A percentile compares a stretch with the other conserved stretches of the same genome.
phyloP scores from a whole-genome alignment of 2,113 vertebrate species.

The Elephas maximus region DNA sequence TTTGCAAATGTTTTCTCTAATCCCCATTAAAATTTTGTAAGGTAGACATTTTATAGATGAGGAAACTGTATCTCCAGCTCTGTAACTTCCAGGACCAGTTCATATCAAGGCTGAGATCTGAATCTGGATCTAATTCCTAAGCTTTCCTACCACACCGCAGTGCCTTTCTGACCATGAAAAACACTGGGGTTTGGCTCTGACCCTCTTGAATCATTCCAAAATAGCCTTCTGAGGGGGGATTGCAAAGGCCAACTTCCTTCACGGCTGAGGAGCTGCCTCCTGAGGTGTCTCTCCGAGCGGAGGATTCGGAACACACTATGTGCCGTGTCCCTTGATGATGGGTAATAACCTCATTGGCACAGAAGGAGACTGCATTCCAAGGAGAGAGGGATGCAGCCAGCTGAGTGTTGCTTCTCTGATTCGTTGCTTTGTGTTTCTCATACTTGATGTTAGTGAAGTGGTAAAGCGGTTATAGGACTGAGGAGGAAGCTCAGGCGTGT shows the following conservation, averaged over 20 bases:
- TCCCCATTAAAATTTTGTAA: neutral
- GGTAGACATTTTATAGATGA: neutral
- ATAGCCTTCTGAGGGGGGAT: neutral
- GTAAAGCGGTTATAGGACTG: neutral
- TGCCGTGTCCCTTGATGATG: neutral
- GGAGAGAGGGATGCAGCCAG: neutral
- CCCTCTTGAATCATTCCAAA: neutral
- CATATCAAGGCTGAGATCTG: neutral
- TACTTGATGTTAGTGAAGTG: neutral
- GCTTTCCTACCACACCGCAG: neutral
- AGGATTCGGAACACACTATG: neutral
- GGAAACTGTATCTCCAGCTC: neutral
- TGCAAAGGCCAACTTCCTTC: neutral
- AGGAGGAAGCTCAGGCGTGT: neutral
- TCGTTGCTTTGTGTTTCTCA: neutral
- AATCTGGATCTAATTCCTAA: neutral
- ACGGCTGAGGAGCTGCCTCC: neutral
- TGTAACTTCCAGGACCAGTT: neutral
- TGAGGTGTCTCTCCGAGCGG: neutral
- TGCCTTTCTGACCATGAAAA: neutral
- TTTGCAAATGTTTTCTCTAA: neutral
- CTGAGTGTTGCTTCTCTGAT: neutral
- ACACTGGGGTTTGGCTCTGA: accelerated
- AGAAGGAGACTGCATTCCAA: neutral
- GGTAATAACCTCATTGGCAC: neutral